phyloP scores from a whole-genome alignment of 2,797 vertebrate species.

The Leptodactylus fallax region DNA sequence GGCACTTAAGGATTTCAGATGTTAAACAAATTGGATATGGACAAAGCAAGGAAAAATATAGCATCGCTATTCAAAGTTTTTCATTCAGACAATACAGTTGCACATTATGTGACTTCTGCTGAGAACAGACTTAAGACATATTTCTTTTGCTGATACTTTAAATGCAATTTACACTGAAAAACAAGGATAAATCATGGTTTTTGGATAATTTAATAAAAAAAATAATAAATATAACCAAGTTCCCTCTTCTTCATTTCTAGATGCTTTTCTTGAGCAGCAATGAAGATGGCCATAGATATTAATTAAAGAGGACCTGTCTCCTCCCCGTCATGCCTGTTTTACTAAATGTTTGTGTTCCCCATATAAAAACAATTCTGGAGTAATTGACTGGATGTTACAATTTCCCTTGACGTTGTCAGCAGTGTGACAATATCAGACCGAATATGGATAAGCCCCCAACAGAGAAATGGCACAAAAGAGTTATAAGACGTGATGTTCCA shows the following conservation, averaged over 20 bases:
- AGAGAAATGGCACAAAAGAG: too few species aligned
- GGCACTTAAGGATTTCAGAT: conserved; percentile 59
- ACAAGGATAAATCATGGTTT: neutral
- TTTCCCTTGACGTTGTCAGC: too few species aligned
- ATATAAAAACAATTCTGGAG: too few species aligned
- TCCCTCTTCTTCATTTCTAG: neutral
- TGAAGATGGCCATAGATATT: neutral
- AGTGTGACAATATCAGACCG: too few species aligned
- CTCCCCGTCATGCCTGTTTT: too few species aligned
- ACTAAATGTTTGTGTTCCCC: too few species aligned
- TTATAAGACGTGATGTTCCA: too few species aligned
- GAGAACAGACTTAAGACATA: neutral
- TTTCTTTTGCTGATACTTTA: conserved; percentile 10
- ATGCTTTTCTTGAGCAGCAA: neutral
- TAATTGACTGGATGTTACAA: too few species aligned
- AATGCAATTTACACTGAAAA: neutral
- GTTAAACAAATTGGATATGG: conserved; percentile 60
- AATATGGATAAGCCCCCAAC: too few species aligned
- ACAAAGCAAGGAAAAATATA: conserved; percentile 51
- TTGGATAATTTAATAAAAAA: neutral
- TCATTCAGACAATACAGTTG: conserved; percentile 1
- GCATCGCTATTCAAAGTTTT: conserved; percentile 41
- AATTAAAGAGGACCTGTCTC: too few species aligned
- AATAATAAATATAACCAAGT: neutral
- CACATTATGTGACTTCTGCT: neutral